These are phyloP conservation scores for Fulica atra DNA, from an alignment of 2,113 vertebrate species.

Conservation along the genomic window DNA sequence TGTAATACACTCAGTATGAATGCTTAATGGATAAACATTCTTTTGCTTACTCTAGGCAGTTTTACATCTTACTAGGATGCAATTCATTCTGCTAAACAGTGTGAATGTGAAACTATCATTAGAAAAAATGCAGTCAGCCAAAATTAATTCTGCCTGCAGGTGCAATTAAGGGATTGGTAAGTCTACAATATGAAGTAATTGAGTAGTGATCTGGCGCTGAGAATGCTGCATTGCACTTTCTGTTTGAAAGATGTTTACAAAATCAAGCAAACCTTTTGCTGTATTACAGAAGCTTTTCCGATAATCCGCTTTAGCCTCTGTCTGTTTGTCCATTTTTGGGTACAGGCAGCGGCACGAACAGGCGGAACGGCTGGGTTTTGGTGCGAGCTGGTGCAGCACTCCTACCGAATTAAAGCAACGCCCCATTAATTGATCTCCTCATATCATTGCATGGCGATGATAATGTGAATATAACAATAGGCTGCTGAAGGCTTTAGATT, in stretches of 20 bases:
- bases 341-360: not conserved
- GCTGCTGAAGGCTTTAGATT: not conserved
- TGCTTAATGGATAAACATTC: conserved; percentile 54
- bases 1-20: conserved; percentile 24
- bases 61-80: conserved; percentile 21
- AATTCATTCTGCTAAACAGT: not conserved
- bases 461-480: not conserved
- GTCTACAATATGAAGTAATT: conserved; percentile 3
- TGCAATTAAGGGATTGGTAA: conserved; percentile 58
- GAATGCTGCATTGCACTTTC: not conserved
- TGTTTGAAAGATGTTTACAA: not conserved
- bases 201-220: not conserved
- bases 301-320: conserved; percentile 48
- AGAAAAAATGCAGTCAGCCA: conserved; percentile 16
- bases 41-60: conserved; percentile 38
- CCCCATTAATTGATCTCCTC: not conserved
- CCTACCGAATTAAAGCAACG: not conserved
- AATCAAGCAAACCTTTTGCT: conserved; percentile 22
- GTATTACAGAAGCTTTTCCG: not conserved
- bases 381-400: not conserved
- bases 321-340: conserved; percentile 27
- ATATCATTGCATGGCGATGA: not conserved
- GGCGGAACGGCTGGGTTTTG: not conserved
- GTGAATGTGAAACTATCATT: conserved; percentile 16
- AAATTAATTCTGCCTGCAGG: conserved; percentile 51